Conservation (phyloP, 2,888 invertebrate species). For the Pachliopta kotzebuea region DNA sequence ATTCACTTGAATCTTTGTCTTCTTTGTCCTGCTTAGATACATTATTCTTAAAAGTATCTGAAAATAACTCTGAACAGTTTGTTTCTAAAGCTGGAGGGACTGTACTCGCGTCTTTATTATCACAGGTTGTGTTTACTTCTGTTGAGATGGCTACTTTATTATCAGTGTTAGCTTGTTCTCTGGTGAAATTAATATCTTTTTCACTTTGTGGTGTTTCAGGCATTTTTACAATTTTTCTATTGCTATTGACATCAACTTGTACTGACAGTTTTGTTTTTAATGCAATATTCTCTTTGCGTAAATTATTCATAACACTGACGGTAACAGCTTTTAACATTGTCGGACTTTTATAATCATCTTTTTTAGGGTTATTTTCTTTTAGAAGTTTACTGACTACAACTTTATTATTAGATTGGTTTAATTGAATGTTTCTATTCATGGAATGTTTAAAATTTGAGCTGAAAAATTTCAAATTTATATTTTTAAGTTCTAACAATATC, state of each 20-base stretch:
- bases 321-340: slow-evolving; percentile 49
- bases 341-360: slow-evolving; percentile 48
- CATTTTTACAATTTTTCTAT: slow-evolving; percentile 57
- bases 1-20: slow-evolving; percentile 49
- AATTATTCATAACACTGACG: slow-evolving; percentile 54
- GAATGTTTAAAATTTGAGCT: slow-evolving; percentile 62
- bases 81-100: slow-evolving; percentile 36
- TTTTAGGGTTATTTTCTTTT: slow-evolving; percentile 65
- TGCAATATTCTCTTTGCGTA: slow-evolving; percentile 39
- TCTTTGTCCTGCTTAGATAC: slow-evolving; percentile 27
- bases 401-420: slow-evolving; percentile 42
- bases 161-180: slow-evolving; percentile 27
- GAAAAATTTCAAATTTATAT: slow-evolving; percentile 43
- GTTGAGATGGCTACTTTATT: slow-evolving; percentile 25
- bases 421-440: slow-evolving; percentile 40
- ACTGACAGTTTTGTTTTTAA: slow-evolving; percentile 49
- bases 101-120: slow-evolving; percentile 34
- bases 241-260: slow-evolving; percentile 53
- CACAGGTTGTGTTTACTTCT: slow-evolving; percentile 20
- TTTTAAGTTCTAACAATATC: slow-evolving; percentile 8
- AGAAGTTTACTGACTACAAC: slow-evolving; percentile 47
- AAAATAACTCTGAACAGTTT: slow-evolving; percentile 30
- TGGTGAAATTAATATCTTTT: slow-evolving; percentile 36
- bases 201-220: slow-evolving; percentile 41
- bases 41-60: slow-evolving; percentile 17